phyloP scores from a whole-genome alignment of 2,888 invertebrate genomes.

The Deladenus siricidicola region DNA sequence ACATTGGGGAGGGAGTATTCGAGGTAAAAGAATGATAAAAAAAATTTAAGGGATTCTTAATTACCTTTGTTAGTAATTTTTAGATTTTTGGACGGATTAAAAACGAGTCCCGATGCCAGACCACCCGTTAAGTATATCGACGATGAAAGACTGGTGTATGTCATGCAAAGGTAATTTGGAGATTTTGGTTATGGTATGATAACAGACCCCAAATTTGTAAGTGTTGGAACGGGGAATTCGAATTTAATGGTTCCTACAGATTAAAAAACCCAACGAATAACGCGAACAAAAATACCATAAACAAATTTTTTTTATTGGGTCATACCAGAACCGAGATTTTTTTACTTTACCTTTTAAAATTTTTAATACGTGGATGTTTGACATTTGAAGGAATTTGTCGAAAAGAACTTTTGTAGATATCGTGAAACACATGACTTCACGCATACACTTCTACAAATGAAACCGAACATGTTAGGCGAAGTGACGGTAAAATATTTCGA shows the following conservation, averaged over 20 bases:
- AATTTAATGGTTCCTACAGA: no score
- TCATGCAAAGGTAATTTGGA: conserved; percentile 70
- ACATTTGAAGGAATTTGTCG: no score
- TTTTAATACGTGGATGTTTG: neutral
- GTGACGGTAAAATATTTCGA: conserved; percentile 96
- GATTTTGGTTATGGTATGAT: no score
- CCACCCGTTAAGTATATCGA: conserved; percentile 81
- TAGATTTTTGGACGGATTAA: conserved; percentile 57
- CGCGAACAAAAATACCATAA: no score
- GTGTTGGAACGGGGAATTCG: no score
- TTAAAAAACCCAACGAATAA: no score
- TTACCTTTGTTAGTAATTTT: neutral
- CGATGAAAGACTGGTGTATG: conserved; percentile 79
- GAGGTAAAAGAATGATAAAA: conserved; percentile 55
- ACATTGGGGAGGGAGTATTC: conserved; percentile 79
- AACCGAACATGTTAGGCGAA: conserved; percentile 70
- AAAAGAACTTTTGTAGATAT: no score
- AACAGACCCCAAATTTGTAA: no score
- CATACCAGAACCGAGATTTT: no score
- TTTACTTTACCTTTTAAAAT: neutral
- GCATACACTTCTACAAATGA: conserved; percentile 83
- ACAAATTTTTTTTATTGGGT: no score
- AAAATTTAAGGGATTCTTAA: neutral
- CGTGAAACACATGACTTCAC: conserved; percentile 91
- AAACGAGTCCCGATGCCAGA: conserved; percentile 85